Evolutionary conservation across 2,113 vertebrate species (phyloP), one percentile per base, ranked within the genome.

Genomic region (Bubo scandiacus): DNA sequence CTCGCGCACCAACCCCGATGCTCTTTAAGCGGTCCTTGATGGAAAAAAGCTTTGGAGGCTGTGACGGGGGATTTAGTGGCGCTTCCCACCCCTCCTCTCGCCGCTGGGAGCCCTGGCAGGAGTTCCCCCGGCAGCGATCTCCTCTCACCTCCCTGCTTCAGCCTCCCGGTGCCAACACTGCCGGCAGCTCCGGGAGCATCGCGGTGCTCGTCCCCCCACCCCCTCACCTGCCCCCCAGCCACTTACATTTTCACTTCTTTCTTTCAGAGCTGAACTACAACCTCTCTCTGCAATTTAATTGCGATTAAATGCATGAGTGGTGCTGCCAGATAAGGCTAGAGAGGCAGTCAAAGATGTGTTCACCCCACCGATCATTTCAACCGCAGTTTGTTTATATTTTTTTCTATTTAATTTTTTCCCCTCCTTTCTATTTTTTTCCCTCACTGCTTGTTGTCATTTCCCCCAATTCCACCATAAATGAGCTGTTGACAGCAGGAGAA

Each of bases 251-350:
- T 15, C 36, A 6, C 51, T 78, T 59, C 63, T 87, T 94, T 86
- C 49, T 71, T 70, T 32, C 75, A 25, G 63, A 61, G 79, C 78
- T 74, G 86, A 93, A 65, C 42, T 74, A 58, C 77, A 47, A 6
- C 70, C 59, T 47, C 51, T 92, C 52, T 83, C 85, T 92, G 79
- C 86, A 88, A 58, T 94, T 96, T 95, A 93, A 88, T 94, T 95
- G 96, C n/a, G 59, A 86, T 88, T 38, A 78, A 80, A 88, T 30
- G 42, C 54, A 15, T 25, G 82, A 72, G 82, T 82, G 85, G 73
- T 94, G 92, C 94, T 96, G 94, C 67, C 22, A 10, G 1, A 36
- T 57, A 52, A 58, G 61, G 62, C 78, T 38, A 29, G 80, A 81
- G 66, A 77, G 49, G 80, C 79, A 86, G 78, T 25, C 81, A 32